These are phyloP conservation scores for Lepus americanus DNA, from an alignment of 2,113 vertebrate species.

Conservation along the genomic window DNA sequence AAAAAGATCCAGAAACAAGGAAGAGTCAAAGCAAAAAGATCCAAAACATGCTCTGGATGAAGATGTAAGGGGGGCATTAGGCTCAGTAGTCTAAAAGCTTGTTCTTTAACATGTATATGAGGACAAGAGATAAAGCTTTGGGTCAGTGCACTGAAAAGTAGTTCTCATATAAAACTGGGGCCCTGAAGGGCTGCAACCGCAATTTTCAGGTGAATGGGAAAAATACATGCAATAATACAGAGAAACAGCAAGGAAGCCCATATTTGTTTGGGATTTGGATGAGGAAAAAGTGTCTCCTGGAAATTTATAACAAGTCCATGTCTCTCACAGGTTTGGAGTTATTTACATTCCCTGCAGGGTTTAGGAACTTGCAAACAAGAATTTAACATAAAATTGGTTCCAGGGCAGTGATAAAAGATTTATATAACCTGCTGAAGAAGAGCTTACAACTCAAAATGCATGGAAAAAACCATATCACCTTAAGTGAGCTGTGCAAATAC, in stretches of 20 bases:
- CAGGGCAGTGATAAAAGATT: not conserved
- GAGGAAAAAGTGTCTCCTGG: not conserved
- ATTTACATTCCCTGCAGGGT: not conserved
- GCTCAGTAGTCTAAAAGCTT: not conserved
- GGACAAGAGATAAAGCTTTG: not conserved
- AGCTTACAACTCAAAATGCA: not conserved
- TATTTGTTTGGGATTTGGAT: not conserved
- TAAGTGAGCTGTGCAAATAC: not conserved
- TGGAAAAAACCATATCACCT: not conserved
- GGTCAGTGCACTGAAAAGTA: not conserved
- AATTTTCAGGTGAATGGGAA: not conserved
- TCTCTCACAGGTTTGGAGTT: not conserved
- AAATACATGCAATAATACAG: not conserved
- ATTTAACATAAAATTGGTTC: slow-evolving; percentile 39
- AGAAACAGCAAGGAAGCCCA: not conserved
- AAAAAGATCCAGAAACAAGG: not conserved
- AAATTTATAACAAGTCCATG: not conserved
- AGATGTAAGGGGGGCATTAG: not conserved
- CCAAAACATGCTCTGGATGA: not conserved
- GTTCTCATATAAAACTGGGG: not conserved
- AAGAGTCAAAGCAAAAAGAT: not conserved
- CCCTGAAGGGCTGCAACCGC: not conserved
- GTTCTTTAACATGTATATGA: not conserved
- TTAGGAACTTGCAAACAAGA: not conserved
- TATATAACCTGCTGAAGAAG: not conserved